Evolutionary conservation across 1,140 invertebrate species (phyloP).

Genomic region (Forficula auricularia): DNA sequence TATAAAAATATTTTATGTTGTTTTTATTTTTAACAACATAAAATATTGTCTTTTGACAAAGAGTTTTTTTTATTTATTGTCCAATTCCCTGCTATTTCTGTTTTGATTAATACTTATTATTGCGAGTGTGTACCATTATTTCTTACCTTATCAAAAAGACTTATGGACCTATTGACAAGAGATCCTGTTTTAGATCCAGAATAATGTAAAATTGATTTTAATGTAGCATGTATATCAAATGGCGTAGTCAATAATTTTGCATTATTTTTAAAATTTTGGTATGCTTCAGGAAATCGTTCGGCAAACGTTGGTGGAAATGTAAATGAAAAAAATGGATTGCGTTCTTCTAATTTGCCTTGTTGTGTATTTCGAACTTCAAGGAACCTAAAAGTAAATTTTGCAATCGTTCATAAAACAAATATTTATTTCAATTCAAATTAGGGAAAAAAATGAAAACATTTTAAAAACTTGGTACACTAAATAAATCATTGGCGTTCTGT

Average conservation of each 20-base stretch:
- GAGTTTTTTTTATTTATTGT: too few species aligned
- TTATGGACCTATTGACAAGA: slow-evolving; percentile 40
- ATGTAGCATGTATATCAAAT: slow-evolving; percentile 61
- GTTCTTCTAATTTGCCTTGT: slow-evolving; percentile 78
- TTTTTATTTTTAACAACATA: too few species aligned
- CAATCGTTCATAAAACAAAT: too few species aligned
- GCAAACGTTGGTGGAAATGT: slow-evolving; percentile 49
- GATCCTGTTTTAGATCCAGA: slow-evolving; percentile 28
- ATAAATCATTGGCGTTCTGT: too few species aligned
- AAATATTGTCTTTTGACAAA: too few species aligned
- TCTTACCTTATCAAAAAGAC: slow-evolving; percentile 48
- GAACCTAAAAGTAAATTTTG: slow-evolving; percentile 43
- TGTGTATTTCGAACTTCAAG: slow-evolving; percentile 62
- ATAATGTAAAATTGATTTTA: slow-evolving; percentile 42
- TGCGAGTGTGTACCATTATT: too few species aligned
- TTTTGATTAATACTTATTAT: too few species aligned
- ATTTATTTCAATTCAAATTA: too few species aligned
- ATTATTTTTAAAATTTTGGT: slow-evolving; percentile 48
- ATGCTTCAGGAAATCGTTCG: slow-evolving; percentile 38
- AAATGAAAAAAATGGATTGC: slow-evolving; percentile 69
- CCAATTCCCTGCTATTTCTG: too few species aligned
- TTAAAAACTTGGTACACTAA: too few species aligned
- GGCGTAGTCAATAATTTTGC: slow-evolving; percentile 52
- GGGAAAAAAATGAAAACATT: too few species aligned
- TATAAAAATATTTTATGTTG: too few species aligned